Evolutionary conservation across 2,888 invertebrate genomes (phyloP).

Genomic region (Tricholauxania praeusta): DNA sequence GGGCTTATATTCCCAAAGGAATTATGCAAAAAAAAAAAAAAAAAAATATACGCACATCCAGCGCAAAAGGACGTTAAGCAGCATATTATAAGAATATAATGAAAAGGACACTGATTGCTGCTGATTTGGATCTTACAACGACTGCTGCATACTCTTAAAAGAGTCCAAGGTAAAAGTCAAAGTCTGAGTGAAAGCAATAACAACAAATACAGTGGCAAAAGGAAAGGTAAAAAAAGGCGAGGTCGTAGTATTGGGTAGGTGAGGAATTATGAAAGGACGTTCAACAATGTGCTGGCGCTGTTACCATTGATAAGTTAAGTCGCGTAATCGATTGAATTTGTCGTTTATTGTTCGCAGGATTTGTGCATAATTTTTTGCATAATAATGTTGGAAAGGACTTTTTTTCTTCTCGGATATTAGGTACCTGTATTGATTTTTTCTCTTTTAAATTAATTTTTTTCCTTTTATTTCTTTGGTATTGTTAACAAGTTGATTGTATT

Average conservation of each 20-base stretch:
- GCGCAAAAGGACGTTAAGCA: neutral
- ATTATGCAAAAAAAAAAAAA: no score
- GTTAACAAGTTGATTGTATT: neutral
- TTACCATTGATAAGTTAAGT: constrained; percentile 20
- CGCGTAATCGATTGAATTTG: constrained; percentile 31
- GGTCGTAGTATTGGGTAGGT: neutral
- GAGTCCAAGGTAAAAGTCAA: neutral
- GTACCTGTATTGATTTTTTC: neutral
- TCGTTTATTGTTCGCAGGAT: constrained; percentile 22
- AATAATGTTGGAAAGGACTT: neutral
- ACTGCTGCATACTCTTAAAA: neutral
- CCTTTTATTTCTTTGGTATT: neutral
- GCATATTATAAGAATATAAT: constrained; percentile 18
- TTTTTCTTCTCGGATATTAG: neutral
- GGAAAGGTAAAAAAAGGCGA: neutral
- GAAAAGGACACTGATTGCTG: constrained; percentile 23
- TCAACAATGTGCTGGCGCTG: no score
- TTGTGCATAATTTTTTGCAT: constrained; percentile 6
- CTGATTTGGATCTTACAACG: neutral
- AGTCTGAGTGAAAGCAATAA: neutral
- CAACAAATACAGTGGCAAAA: neutral
- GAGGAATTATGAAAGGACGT: neutral
- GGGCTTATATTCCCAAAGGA: no score
- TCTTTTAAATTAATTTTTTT: neutral
- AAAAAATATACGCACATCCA: no score